Conservation (phyloP, 2,113 vertebrate species). For the Vimba vimba region DNA sequence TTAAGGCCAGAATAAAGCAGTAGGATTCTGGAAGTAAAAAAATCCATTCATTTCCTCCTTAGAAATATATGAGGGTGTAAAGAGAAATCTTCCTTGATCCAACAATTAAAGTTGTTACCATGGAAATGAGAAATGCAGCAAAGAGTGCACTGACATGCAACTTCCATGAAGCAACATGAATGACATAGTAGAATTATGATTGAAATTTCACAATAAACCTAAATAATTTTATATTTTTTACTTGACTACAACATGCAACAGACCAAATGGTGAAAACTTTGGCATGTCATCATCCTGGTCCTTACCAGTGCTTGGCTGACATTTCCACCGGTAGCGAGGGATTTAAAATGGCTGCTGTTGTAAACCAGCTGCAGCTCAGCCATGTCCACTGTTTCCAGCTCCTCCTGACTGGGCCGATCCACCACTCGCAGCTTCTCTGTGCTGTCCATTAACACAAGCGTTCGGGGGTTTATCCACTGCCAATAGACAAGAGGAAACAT, state of each 20-base stretch:
- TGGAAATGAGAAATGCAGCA: too few species aligned
- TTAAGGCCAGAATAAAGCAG: not conserved
- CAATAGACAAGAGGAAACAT: not conserved
- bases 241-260: not conserved
- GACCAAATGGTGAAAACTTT: not conserved
- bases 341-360: slow-evolving; percentile 98
- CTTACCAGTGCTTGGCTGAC: slow-evolving; percentile 86
- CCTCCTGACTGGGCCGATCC: slow-evolving; percentile 91
- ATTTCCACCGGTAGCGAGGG: slow-evolving; percentile 93
- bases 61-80: not conserved
- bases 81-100: too few species aligned
- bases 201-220: too few species aligned
- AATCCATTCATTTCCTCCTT: not conserved
- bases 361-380: slow-evolving; percentile 95
- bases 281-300: not conserved
- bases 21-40: too few species aligned
- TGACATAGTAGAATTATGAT: too few species aligned
- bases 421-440: slow-evolving; percentile 93
- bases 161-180: too few species aligned
- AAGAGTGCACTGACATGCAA: too few species aligned
- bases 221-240: too few species aligned
- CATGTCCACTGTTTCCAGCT: slow-evolving; percentile 90
- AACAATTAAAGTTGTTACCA: too few species aligned
- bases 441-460: slow-evolving; percentile 90
- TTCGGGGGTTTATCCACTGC: slow-evolving; percentile 96